phyloP scores from a whole-genome alignment of 2,113 vertebrate species.

The Muntiacus muntjak region DNA sequence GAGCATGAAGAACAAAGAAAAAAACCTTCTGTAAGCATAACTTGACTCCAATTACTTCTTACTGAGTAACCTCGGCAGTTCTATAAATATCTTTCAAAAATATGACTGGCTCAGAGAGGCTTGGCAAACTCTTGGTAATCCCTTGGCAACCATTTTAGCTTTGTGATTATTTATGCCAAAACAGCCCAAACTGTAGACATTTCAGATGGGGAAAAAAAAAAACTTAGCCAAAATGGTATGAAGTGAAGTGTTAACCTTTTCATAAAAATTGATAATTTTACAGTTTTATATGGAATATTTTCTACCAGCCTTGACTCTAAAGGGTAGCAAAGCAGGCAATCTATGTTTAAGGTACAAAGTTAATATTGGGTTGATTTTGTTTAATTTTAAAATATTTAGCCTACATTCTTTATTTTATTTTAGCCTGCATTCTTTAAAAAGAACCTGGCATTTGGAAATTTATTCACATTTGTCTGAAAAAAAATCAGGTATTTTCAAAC shows the following conservation, averaged over 20 bases:
- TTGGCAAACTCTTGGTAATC: not conserved
- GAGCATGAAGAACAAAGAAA: constrained; percentile 14
- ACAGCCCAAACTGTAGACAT: not conserved
- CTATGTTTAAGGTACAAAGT: not conserved
- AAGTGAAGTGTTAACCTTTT: constrained; percentile 33
- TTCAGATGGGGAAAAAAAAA: not conserved
- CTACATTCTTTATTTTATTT: not conserved
- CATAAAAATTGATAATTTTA: not conserved
- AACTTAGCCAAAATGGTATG: not conserved
- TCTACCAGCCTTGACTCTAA: not conserved
- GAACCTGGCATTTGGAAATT: not conserved
- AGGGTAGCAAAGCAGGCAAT: not conserved
- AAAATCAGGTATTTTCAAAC: not conserved
- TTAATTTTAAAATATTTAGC: constrained; percentile 12
- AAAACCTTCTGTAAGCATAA: constrained; percentile 9
- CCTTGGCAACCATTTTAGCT: not conserved
- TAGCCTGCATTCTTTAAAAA: not conserved
- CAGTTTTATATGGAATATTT: not conserved
- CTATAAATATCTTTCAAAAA: constrained; percentile 34
- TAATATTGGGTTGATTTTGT: not conserved
- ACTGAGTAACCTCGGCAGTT: not conserved
- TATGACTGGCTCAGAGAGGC: not conserved
- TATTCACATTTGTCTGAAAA: not conserved
- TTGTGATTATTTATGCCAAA: constrained; percentile 38
- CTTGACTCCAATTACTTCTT: constrained; percentile 35